Evolutionary conservation across 2,113 vertebrate species (phyloP).

Genomic region (Cnemophilus loriae): DNA sequence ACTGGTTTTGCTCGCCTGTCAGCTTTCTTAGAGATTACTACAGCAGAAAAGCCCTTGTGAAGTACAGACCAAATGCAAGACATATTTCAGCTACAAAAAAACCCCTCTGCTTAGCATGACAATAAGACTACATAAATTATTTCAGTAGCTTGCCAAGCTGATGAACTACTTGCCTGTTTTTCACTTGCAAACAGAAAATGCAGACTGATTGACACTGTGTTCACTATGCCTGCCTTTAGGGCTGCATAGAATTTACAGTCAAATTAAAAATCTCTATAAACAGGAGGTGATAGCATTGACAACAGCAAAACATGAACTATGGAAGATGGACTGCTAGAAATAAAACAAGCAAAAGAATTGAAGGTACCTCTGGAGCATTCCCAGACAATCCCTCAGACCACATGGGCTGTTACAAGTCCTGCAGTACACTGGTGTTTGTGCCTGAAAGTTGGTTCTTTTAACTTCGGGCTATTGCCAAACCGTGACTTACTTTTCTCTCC

Average conservation of each 20-base stretch:
- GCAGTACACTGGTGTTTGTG: accelerated
- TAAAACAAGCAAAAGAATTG: neutral
- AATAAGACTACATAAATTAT: neutral
- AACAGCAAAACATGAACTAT: neutral
- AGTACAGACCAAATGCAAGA: neutral
- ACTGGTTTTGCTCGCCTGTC: neutral
- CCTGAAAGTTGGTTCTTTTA: neutral
- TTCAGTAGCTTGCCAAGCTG: neutral
- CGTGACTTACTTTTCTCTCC: neutral
- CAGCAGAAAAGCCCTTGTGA: neutral
- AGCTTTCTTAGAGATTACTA: neutral
- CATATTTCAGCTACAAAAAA: neutral
- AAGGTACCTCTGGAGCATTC: neutral
- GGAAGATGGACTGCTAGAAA: neutral
- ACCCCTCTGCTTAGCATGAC: neutral
- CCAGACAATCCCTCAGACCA: neutral
- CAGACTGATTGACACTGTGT: neutral
- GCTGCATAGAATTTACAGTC: neutral
- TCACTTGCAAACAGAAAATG: neutral
- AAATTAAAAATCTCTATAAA: neutral
- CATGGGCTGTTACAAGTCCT: neutral
- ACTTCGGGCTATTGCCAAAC: neutral
- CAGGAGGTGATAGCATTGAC: neutral
- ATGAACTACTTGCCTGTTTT: neutral
- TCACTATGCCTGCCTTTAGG: neutral